Evolutionary conservation across 2,888 invertebrate genomes (phyloP).

Genomic region (Lucinisca nassula): DNA sequence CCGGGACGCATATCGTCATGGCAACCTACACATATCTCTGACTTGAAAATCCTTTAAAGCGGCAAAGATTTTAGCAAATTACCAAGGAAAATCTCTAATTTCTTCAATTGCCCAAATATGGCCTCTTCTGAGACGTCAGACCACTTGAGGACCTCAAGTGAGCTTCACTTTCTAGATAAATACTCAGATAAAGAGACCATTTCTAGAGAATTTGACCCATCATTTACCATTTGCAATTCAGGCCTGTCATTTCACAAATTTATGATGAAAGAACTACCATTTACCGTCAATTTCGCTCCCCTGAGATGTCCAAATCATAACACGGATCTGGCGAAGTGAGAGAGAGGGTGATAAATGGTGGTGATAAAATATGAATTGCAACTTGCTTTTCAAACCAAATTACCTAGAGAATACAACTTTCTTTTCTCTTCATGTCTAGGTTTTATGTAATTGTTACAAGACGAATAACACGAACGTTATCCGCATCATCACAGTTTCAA

Average conservation of each 20-base stretch:
- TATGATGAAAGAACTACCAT: constrained; percentile 72
- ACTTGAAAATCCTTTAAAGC: neutral
- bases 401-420: neutral
- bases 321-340: constrained; percentile 53
- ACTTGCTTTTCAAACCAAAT: constrained; percentile 59
- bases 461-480: too few species aligned
- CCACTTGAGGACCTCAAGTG: constrained; percentile 27
- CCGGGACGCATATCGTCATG: neutral
- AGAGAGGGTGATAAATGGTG: constrained; percentile 68
- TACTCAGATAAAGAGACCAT: constrained; percentile 63
- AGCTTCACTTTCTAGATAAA: constrained; percentile 64
- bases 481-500: too few species aligned
- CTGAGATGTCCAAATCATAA: constrained; percentile 53
- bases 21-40: neutral
- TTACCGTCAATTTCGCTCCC: constrained; percentile 60
- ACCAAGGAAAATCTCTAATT: constrained; percentile 2
- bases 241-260: constrained; percentile 71
- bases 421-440: neutral
- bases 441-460: neutral
- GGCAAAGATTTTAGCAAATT: neutral
- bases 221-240: constrained; percentile 71
- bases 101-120: neutral
- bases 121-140: neutral
- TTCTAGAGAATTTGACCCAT: constrained; percentile 63
- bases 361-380: constrained; percentile 63